Evolutionary conservation across 2,797 vertebrate species (phyloP), one percentile per base, ranked within the genome.

Genomic region (Choloepus didactylus): DNA sequence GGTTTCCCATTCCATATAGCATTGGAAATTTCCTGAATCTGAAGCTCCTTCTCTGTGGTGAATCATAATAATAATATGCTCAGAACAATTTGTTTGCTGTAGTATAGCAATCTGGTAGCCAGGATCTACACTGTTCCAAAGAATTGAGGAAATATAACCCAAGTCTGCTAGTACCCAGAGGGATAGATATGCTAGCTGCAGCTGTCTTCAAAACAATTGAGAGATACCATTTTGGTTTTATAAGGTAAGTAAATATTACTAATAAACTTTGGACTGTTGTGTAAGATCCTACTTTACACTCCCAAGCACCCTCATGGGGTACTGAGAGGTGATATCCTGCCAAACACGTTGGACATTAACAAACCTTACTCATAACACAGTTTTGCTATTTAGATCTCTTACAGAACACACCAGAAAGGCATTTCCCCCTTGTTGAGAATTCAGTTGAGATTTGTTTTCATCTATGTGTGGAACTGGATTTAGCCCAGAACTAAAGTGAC

Each of bases 231-330:
- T 93, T 95, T 79, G 90, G 46, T 94, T 96, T 97, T 94, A 88
- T 94, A 97, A 96, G 94, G 79, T 92, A 97, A 95, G 76, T 90
- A 96, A 97, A 92, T 97, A 96, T 95, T 91, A 97, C 72, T 97
- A 95, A 96, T 87, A 90, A 9, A 96, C 41, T 69, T 60, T 80
- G 31, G 86, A 21, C 51, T 69, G 82, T 96, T 96, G 92, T 73
- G 67, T 81, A 86, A 72, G 25, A 16, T 87, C 23, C 19, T 92
- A 86, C 90, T 97, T 97, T 92, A 89, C 15, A 69, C 19, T 87
- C 80, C 81, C 23, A 97, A 95, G 25, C 19, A 96, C 51, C 0
- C 3, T 95, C 94, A 70, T 79, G 91, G 96, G 75, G 82, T 87
- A 67, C 88, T 49, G 8, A 97, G 12, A n/a, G n/a, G 46, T 91